Evolutionary conservation across 2,113 vertebrate species (phyloP).

Genomic region (Stercorarius parasiticus): DNA sequence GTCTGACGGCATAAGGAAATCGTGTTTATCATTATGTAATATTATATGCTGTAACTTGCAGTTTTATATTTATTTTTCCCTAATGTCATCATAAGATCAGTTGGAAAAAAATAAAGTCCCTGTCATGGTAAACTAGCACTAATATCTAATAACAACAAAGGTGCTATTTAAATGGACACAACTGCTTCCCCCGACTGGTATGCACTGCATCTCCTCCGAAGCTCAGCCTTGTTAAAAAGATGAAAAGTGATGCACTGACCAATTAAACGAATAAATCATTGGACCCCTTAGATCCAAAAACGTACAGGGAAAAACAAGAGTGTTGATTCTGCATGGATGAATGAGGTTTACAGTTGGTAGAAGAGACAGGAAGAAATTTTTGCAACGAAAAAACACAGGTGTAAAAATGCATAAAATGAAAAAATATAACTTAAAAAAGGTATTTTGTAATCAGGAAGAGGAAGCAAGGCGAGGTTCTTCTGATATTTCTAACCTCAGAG

Average conservation of each 20-base stretch:
- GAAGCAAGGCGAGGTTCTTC: neutral
- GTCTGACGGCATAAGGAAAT: accelerated
- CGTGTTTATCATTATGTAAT: neutral
- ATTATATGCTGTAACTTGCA: neutral
- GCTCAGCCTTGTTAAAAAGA: neutral
- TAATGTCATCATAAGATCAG: neutral
- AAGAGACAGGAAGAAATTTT: neutral
- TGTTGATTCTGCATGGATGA: neutral
- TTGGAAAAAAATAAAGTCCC: neutral
- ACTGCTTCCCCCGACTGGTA: neutral
- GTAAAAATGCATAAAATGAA: accelerated
- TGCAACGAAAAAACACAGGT: neutral
- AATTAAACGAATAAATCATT: neutral
- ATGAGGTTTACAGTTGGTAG: neutral
- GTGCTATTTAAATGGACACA: neutral
- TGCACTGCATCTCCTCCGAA: neutral
- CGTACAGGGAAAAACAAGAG: neutral
- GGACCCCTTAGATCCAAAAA: neutral
- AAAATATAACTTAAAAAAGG: neutral
- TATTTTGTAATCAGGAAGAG: neutral
- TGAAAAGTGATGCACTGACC: neutral
- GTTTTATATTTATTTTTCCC: neutral
- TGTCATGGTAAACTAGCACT: neutral
- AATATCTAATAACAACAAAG: neutral
- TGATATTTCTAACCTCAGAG: neutral